Conservation (phyloP, 2,888 invertebrate genomes). For the Busseola fusca region DNA sequence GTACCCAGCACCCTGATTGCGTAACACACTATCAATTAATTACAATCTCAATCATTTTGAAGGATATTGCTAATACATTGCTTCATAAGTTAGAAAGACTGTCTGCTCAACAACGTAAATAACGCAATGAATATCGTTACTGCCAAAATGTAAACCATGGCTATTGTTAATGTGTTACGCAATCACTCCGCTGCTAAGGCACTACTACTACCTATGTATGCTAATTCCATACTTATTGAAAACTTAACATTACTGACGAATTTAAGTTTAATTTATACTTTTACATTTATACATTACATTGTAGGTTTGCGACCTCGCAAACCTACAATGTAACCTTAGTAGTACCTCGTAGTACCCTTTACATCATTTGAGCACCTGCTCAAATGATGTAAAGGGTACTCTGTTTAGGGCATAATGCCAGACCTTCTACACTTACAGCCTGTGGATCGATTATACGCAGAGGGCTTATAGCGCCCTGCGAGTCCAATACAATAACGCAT, state of each 20-base stretch:
- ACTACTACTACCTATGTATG: too few species aligned
- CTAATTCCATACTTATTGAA: neutral
- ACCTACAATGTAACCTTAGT: too few species aligned
- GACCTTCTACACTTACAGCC: too few species aligned
- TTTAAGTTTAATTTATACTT: neutral
- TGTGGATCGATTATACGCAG: too few species aligned
- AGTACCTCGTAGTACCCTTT: too few species aligned
- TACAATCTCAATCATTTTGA: neutral
- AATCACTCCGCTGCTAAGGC: neutral
- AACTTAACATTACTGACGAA: neutral
- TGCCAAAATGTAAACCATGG: neutral
- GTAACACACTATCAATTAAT: neutral
- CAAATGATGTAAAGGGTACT: too few species aligned
- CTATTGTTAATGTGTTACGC: neutral
- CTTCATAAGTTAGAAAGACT: neutral
- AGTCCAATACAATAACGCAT: too few species aligned
- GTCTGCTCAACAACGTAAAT: neutral
- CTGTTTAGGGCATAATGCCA: too few species aligned
- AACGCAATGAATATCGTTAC: neutral
- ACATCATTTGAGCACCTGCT: too few species aligned
- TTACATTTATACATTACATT: too few species aligned
- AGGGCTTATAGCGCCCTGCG: too few species aligned
- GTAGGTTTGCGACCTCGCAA: too few species aligned
- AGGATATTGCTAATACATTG: neutral
- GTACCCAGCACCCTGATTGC: neutral